phyloP scores from a whole-genome alignment of 2,888 invertebrate species.

The Dendrolimus houi region DNA sequence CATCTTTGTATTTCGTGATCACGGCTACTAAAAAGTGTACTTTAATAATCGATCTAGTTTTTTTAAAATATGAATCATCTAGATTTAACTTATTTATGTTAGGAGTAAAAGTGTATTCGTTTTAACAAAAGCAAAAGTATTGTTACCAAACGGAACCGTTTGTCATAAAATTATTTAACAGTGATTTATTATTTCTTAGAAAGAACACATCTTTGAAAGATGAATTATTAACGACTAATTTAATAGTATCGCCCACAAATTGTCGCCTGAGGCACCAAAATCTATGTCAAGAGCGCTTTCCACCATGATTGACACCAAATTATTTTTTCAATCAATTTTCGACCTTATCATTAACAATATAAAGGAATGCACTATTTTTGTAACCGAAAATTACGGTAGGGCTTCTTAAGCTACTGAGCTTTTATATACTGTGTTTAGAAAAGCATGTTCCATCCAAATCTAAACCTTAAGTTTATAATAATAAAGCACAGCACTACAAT shows the following conservation, averaged over 20 bases:
- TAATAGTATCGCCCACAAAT: slow-evolving; percentile 34
- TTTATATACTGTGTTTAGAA: no score
- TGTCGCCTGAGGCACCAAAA: slow-evolving; percentile 35
- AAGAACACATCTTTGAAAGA: background rate
- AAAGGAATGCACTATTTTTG: background rate
- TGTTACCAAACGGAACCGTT: background rate
- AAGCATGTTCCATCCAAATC: no score
- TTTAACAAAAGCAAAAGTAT: no score
- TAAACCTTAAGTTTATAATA: no score
- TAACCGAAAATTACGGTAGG: slow-evolving; percentile 5
- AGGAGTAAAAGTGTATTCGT: no score
- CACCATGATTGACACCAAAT: slow-evolving; percentile 7
- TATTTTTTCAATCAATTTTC: slow-evolving; percentile 3
- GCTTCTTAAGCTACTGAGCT: background rate
- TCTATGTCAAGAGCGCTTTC: slow-evolving; percentile 43
- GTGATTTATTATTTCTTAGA: background rate
- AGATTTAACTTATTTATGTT: no score
- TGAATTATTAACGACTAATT: slow-evolving; percentile 5
- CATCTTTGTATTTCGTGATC: no score
- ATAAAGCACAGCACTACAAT: no score
- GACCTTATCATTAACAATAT: slow-evolving; percentile 5
- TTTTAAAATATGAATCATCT: no score
- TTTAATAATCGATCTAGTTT: no score
- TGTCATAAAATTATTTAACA: background rate
- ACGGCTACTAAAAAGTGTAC: no score